Conservation (phyloP, 2,113 vertebrate genomes). For the Cyanistes caeruleus region DNA sequence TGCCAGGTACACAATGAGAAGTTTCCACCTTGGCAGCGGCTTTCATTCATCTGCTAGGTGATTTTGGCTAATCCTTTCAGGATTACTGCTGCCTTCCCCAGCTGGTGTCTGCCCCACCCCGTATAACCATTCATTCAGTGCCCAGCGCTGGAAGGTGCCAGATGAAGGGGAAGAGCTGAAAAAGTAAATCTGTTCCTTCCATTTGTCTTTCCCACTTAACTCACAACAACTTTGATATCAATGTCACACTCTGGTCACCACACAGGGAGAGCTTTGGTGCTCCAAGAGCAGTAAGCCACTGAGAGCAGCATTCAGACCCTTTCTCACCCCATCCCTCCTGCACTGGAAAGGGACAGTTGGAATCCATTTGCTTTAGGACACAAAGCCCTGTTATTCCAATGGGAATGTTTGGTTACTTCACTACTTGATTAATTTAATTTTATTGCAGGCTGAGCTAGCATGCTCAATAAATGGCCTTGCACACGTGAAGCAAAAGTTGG, state of each 20-base stretch:
- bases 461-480: not conserved
- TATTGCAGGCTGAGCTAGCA: not conserved
- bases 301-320: not conserved
- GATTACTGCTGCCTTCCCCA: not conserved
- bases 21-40: not conserved
- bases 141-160: not conserved
- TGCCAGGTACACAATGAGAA: not conserved
- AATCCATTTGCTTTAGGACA: not conserved
- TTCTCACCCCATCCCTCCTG: not conserved
- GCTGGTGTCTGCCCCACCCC: not conserved
- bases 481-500: accelerated
- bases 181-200: not conserved
- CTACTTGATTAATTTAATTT: not conserved
- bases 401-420: not conserved
- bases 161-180: not conserved
- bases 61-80: not conserved
- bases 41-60: not conserved
- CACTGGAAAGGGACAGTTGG: not conserved
- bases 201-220: accelerated
- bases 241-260: not conserved
- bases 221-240: not conserved
- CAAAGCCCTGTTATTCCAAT: not conserved
- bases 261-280: not conserved
- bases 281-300: not conserved
- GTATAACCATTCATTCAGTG: not conserved